These are phyloP conservation scores for Pocillopora grandis DNA, from an alignment of 92 coral and sea anemone species.

Conservation along the genomic window DNA sequence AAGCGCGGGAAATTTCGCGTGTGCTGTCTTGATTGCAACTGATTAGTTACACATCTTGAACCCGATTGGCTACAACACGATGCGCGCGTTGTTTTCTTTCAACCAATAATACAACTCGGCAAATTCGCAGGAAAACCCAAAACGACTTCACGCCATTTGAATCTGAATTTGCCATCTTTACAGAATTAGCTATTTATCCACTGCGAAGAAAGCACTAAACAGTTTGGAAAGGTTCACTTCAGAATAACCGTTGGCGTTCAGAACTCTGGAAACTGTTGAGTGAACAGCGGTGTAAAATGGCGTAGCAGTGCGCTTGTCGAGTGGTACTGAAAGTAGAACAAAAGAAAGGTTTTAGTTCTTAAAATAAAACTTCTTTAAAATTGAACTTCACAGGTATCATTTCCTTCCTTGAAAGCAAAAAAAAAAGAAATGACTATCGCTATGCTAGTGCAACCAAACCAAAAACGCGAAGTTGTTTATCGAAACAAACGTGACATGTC, in stretches of 20 bases:
- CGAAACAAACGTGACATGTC: background rate
- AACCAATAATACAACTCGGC: background rate
- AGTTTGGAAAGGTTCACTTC: conserved; percentile 90
- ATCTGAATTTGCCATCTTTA: background rate
- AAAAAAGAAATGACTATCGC: background rate
- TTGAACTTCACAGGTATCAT: background rate
- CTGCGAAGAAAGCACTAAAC: conserved; percentile 55
- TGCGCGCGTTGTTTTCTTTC: background rate
- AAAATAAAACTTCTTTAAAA: too few species aligned
- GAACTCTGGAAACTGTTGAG: conserved; percentile 51
- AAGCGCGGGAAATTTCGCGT: background rate
- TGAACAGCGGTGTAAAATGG: conserved; percentile 60
- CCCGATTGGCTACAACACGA: background rate
- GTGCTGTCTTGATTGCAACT: background rate
- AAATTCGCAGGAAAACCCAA: background rate
- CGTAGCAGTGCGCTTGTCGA: conserved; percentile 3
- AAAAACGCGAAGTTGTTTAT: background rate
- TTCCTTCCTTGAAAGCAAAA: background rate
- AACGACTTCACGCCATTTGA: background rate
- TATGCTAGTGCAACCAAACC: background rate
- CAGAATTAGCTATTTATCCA: background rate
- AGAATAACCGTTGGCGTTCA: conserved; percentile 84
- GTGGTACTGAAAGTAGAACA: conserved; percentile 8
- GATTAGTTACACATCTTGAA: background rate
- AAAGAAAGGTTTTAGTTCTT: background rate